phyloP scores from a whole-genome alignment of 2,888 invertebrate species.

The Neria commutata region DNA sequence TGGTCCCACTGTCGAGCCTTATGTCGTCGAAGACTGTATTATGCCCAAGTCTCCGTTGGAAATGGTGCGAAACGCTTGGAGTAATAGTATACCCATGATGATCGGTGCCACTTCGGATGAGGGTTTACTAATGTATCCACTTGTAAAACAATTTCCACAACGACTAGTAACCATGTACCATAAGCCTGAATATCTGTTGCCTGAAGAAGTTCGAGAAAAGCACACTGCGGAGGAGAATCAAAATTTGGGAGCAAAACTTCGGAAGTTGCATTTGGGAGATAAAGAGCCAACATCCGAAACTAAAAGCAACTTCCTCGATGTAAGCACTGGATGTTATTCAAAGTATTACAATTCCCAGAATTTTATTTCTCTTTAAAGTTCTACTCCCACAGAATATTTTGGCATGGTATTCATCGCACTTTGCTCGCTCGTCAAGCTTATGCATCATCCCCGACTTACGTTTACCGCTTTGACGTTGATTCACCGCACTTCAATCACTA shows the following conservation, averaged over 20 bases:
- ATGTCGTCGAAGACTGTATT: constrained; percentile 49
- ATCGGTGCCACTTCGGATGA: constrained; percentile 56
- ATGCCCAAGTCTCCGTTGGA: constrained; percentile 44
- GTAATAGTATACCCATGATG: constrained; percentile 50
- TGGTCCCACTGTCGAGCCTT: constrained; percentile 55
- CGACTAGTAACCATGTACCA: constrained; percentile 35
- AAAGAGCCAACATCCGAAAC: constrained; percentile 48
- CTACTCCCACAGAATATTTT: constrained; percentile 53
- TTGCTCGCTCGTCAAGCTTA: constrained; percentile 43
- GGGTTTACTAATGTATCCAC: constrained; percentile 49
- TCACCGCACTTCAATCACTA: constrained; percentile 53
- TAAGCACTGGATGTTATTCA: constrained; percentile 35
- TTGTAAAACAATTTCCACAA: constrained; percentile 21
- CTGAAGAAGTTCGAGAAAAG: constrained; percentile 41
- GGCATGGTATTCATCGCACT: constrained; percentile 56
- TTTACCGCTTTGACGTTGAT: constrained; percentile 59
- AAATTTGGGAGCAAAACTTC: constrained; percentile 46
- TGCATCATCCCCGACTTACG: constrained; percentile 48
- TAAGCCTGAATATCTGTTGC: constrained; percentile 39
- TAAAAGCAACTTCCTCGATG: constrained; percentile 51
- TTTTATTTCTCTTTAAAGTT: constrained; percentile 37
- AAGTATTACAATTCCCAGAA: too few relatives aligned
- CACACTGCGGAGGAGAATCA: constrained; percentile 30
- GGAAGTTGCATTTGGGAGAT: constrained; percentile 61
- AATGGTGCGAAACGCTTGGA: constrained; percentile 53